Base-by-base conservation (phyloP, 2,888 invertebrate species). In the Hypena proboscidalis region DNA sequence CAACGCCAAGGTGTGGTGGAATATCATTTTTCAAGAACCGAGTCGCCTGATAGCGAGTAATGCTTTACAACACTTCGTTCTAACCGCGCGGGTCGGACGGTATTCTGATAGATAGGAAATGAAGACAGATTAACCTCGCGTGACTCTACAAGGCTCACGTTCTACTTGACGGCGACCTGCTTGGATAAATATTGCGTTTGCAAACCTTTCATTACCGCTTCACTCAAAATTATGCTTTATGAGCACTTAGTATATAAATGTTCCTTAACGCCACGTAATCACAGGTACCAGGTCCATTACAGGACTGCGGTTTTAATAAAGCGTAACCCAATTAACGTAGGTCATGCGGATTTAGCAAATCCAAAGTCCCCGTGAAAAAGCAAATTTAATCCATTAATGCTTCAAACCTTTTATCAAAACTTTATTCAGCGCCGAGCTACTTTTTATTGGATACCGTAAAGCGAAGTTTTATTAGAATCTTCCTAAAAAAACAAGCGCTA, bases 71-170 rank as follows among this genome's bases (percentile, higher is more conserved):
- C 53, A 59, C 70, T 73, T 61, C 71, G 74, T 70, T 74, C 66
- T 67, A 70, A 73, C 70, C 66, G 59, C 66, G 59, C 67, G 70
- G 72, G 75, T 77, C 68, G 74, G 68, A 67, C 76, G 71, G 74
- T 61, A 70, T 81, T 84, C 80, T 85, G 87, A 90, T 89, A 89
- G 90, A 90, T 87, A 89, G 88, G 87, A 88, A 90, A 90, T 90
- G 88, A 90, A 90, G 90, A 90, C 83, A 79, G 86, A 90, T 90
- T 89, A 86, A 78, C 80, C 54, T 87, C 74, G 87, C 88, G 88
- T 89, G 88, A 86, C 87, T 83, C 58, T 76, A 80, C 82, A 80
- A 76, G 77, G 77, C 60, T 68, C 58, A 65, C 58, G 63, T 50
- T 48, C 58, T 51, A 55, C 60, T 51, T 50, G 49, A 59, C 42